Conservation (phyloP, 1,140 invertebrate genomes). For the Odontomachus brunneus region DNA sequence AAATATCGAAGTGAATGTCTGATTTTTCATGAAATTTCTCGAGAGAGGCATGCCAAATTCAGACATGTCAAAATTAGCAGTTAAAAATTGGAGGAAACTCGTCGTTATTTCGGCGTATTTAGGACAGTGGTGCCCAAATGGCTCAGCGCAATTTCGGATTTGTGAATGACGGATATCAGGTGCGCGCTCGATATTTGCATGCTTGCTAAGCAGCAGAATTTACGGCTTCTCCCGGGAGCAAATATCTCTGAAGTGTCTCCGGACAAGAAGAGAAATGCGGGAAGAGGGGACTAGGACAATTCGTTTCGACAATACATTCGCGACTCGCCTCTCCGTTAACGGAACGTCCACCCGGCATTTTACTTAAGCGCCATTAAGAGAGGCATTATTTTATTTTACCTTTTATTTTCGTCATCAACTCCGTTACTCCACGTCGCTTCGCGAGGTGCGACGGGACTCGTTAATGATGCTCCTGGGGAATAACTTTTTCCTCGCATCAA, state of each 20-base stretch:
- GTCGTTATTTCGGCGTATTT: background rate
- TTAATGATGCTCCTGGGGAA: conserved; percentile 59
- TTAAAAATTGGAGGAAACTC: background rate
- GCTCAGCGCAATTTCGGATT: conserved; percentile 20
- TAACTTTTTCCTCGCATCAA: conserved; percentile 61
- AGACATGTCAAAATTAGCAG: background rate
- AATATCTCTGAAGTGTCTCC: conserved; percentile 40
- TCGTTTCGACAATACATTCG: conserved; percentile 64
- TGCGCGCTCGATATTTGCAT: conserved; percentile 47
- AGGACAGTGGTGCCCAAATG: background rate
- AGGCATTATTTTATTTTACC: conserved; percentile 69
- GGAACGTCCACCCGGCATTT: conserved; percentile 65
- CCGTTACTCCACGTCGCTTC: conserved; percentile 29
- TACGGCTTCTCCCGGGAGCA: conserved; percentile 30
- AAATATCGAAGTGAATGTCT: background rate
- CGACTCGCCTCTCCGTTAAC: conserved; percentile 53
- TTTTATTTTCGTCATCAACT: conserved; percentile 67
- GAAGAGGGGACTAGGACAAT: conserved; percentile 39
- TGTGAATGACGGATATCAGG: conserved; percentile 37
- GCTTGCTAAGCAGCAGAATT: conserved; percentile 52
- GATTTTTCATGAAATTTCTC: background rate
- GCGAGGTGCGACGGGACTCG: conserved; percentile 59
- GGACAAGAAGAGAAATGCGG: conserved; percentile 14
- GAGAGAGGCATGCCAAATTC: background rate
- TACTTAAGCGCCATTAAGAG: conserved; percentile 70